Evolutionary conservation across 2,113 vertebrate genomes (phyloP), one percentile per base, ranked within the genome.

Genomic region (Triplophysa siluroides): DNA sequence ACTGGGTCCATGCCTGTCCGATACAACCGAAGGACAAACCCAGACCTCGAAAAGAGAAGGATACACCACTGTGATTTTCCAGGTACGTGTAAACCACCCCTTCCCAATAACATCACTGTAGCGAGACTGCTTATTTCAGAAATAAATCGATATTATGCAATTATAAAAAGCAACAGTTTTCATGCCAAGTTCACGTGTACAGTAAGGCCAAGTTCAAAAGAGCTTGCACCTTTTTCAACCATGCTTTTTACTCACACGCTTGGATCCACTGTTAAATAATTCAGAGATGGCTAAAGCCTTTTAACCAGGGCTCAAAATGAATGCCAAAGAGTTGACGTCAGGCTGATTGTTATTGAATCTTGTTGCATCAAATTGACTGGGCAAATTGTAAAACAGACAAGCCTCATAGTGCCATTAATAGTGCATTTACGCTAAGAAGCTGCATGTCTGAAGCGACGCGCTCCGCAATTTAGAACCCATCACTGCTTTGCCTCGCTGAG

Each of bases 41-140:
- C 98, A 0, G 98, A 99, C 85, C 83, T 99, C 89, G 98, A 99
- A 90, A 99, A 99, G 77, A 92, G 98, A 54, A 93, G 98, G 63
- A 98, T 99, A 88, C 98, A 99, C 88, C 97, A 97, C 94, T 99
- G 98, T 91, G 96, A 98, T 89, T 99, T 98, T 76, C 95, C 95
- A 78, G 98, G 98, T 98, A 83, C 47, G 33, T 26, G 0, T 23
- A 8, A n/a, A 26, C 18, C 6, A 21, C 47, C 8, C 2, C 13
- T 60, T n/a, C 14, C 60, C 8, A 29, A 2, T 19, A 54, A 14
- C 47, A 16, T 10, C 24, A 23, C 10, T 38, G 18, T 56, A 56
- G 52, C 6, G 4, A 13, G 47, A 56, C 52, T 19, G 6, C 2
- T 56, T 56, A 19, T 14, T 50, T 50, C 10, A 50, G 47, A 2